phyloP scores from a whole-genome alignment of 2,797 vertebrate species.

The Pantherophis vulpinus region DNA sequence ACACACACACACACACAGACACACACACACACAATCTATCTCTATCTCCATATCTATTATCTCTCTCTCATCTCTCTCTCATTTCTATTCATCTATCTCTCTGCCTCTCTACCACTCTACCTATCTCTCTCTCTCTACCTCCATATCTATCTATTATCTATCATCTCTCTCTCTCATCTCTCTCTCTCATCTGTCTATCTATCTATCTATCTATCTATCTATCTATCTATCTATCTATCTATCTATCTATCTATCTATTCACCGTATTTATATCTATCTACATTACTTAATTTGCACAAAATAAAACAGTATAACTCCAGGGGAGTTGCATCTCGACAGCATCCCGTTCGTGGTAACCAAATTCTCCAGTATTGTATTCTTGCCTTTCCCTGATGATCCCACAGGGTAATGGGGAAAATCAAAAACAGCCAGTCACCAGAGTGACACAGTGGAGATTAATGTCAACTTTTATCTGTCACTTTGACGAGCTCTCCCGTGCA shows the following conservation, averaged over 20 bases:
- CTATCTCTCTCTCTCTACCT: too few species aligned
- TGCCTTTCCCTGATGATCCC: conserved; percentile 35
- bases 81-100: too few species aligned
- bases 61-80: too few species aligned
- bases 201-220: too few species aligned
- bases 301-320: conserved; percentile 28
- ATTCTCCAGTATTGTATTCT: conserved; percentile 26
- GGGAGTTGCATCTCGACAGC: background rate
- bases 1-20: too few species aligned
- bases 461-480: conserved; percentile 41
- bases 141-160: too few species aligned
- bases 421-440: conserved; percentile 27
- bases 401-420: conserved; percentile 35
- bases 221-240: too few species aligned
- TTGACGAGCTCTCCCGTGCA: conserved; percentile 22
- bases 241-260: background rate
- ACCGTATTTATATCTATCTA: background rate
- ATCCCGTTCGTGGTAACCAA: conserved; percentile 12
- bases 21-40: too few species aligned
- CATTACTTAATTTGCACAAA: conserved; percentile 32
- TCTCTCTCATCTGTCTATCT: too few species aligned
- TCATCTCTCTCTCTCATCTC: too few species aligned
- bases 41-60: too few species aligned
- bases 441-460: conserved; percentile 38
- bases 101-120: too few species aligned